Evolutionary conservation across 2,797 vertebrate species (phyloP), one percentile per base, ranked within the genome.

Genomic region (Philypnodon macrostomus): DNA sequence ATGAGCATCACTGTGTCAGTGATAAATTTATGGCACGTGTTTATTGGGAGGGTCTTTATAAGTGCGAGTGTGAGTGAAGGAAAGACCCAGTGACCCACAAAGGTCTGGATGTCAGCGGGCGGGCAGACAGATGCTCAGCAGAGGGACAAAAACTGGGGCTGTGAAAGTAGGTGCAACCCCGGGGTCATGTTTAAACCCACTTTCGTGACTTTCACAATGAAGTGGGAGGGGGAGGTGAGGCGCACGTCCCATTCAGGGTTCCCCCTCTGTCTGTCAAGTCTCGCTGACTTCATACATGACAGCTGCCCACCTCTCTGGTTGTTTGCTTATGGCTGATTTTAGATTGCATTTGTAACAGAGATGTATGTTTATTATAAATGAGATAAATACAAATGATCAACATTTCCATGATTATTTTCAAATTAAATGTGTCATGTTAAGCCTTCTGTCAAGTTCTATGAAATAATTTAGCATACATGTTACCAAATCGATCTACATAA

Each of bases 71-170:
- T 38, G 47, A n/a, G 32, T 30, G 37, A 50, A 44, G 39, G 53
- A 55, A 58, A 50, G 48, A 63, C 74, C 46, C 48, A 35, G 60
- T 82, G 80, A 85, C 73, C 83, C 13, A 29, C 73, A 74, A 70
- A 79, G 77, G 64, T 80, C 64, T 70, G 35, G 51, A 67, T 71
- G 65, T 79, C 80, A 63, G 63, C 70, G 70, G 75, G 76, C 70
- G 47, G 65, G 36, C 51, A 54, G 80, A 77, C 90, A 90, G 89
- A 89, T 91, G 90, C 85, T 89, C 71, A 17, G 75, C 49, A 58
- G 53, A 59, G 71, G 44, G 58, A 58, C 21, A 37, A 30, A 47
- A 39, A 42, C 30, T 29, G 47, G 29, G 46, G 37, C 34, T 38
- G 13, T 52, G 24, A 53, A 13, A 52, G 52, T 46, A 57, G 59